A percentile compares a stretch with the other conserved stretches of the same genome.
Conservation (phyloP, 1,140 invertebrate genomes). For the Zaprionus taronus region DNA sequence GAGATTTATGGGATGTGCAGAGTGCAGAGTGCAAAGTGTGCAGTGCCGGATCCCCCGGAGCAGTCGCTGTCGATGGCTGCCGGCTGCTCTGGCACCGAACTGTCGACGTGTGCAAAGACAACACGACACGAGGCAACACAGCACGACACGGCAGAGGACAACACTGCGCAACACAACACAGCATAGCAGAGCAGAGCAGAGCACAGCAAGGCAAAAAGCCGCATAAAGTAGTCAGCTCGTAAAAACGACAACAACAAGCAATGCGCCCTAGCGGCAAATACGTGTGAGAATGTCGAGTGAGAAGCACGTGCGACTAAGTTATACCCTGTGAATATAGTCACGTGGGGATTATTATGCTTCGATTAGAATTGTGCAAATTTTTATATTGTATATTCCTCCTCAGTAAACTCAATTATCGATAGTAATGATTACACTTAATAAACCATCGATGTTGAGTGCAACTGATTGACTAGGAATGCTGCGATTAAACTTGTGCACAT, state of each 20-base stretch:
- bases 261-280: conserved; percentile 23
- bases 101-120: conserved; percentile 52
- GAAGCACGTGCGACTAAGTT: conserved; percentile 9
- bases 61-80: conserved; percentile 26
- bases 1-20: conserved; percentile 52
- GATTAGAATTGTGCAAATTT: no score
- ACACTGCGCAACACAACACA: conserved; percentile 7
- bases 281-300: conserved; percentile 19
- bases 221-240: conserved; percentile 52
- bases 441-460: no score
- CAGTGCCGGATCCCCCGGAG: conserved; percentile 21
- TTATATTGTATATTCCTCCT: no score
- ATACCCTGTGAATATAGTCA: neutral
- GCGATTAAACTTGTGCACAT: no score
- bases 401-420: no score
- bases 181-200: neutral
- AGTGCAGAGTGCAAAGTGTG: conserved; percentile 47
- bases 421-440: no score
- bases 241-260: conserved; percentile 51
- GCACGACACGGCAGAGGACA: conserved; percentile 15
- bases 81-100: conserved; percentile 19
- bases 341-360: no score
- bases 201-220: conserved; percentile 15
- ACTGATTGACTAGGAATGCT: no score
- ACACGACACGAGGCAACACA: conserved; percentile 28